Base-by-base conservation (phyloP, 1,140 invertebrate species). In the Bicyclus anynana region DNA sequence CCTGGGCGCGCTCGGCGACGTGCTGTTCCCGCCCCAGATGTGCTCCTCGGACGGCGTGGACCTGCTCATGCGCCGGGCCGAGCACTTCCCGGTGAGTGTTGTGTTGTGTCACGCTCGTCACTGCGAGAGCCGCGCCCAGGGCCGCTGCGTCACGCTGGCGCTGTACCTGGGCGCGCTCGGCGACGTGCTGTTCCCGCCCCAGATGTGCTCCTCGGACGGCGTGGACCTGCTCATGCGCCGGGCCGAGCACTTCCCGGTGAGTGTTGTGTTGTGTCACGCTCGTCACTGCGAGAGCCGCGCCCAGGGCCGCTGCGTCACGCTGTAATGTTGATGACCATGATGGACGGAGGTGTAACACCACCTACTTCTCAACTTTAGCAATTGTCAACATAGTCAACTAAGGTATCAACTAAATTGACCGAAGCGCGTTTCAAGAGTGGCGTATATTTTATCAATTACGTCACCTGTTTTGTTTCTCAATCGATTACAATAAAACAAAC, bases 141-240 rank as follows among this genome's bases (percentile, higher is more conserved):
- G 86, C 10, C 80, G 77, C 23, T 90, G 87, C 49, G 75, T 90
- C 2, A 77, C 91, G 53, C 77, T 94, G 10, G 92, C 93, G 0
- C 90, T 90, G 29, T 94, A 93, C 73, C 79, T 91, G 37, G 92
- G 91, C 1, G 89, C 91, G 50, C 73, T 94, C 1, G 89, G 89
- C 17, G 92, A 94, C 66, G 81, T 94, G 6, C 77, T 94, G 1
- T 93, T 93, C 78, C 92, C 92, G 1, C 81, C 86, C 0, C 78
- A 90, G 33, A 85, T 84, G 59, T 87, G 80, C 52, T 82, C 78
- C 12, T 80, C 72, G 33, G 88, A 91, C 26, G 91, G 93, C 56
- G 84, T 94, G 2, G 93, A 93, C 71, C 76, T 94, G 27, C 85
- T 94, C 5, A 93, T 93, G 93, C 89, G 93, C 48, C 88, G 92